phyloP scores from a whole-genome alignment of 2,797 vertebrate genomes.

The Oreochromis grahami region DNA sequence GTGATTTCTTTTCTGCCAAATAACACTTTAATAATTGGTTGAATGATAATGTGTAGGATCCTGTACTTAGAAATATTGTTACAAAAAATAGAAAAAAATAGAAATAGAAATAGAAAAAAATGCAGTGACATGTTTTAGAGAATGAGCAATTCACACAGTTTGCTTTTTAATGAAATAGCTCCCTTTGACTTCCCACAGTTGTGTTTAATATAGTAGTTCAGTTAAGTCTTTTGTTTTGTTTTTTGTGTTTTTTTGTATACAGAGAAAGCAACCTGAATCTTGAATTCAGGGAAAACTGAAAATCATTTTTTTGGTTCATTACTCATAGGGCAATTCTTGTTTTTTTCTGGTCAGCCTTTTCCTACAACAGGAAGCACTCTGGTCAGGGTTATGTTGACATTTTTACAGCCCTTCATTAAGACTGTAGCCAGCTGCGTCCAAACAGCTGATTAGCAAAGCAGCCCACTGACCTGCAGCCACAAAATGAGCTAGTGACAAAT shows the following conservation, averaged over 20 bases:
- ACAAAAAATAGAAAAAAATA: not conserved
- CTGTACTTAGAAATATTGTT: slow-evolving; percentile 19
- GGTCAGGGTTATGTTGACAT: slow-evolving; percentile 26
- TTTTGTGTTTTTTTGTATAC: not conserved
- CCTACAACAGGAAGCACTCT: slow-evolving; percentile 15
- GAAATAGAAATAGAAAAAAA: too few species aligned
- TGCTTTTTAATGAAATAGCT: not conserved
- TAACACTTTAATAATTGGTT: slow-evolving; percentile 2
- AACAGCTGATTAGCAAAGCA: slow-evolving; percentile 13
- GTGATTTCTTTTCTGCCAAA: slow-evolving; percentile 11
- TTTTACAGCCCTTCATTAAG: slow-evolving; percentile 19
- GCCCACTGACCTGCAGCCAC: not conserved
- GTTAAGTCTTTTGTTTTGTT: not conserved
- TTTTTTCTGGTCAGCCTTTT: not conserved
- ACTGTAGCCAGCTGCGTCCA: not conserved
- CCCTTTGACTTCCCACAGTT: slow-evolving; percentile 6
- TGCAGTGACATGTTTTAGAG: not conserved
- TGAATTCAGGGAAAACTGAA: not conserved
- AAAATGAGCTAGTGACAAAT: slow-evolving; percentile 1
- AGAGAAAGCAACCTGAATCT: not conserved
- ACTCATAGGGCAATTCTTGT: not conserved
- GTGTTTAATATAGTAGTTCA: not conserved
- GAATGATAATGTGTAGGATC: slow-evolving; percentile 26
- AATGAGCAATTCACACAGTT: not conserved
- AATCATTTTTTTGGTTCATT: not conserved